Conservation (phyloP, 2,113 vertebrate genomes). For the Anthoscopus minutus region DNA sequence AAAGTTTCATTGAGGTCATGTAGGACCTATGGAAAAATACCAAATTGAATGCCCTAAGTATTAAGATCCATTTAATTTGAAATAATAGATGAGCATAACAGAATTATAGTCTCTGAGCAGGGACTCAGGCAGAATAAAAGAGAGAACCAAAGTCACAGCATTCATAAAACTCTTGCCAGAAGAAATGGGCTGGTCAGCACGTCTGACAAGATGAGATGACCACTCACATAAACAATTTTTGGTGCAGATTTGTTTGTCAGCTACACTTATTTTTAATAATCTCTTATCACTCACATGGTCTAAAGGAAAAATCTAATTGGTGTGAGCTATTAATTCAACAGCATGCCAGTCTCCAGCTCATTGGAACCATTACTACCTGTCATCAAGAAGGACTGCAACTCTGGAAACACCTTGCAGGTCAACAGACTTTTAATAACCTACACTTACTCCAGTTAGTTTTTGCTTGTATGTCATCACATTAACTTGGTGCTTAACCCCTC, state of each 20-base stretch:
- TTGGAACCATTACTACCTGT: neutral
- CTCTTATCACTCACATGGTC: neutral
- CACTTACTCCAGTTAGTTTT: neutral
- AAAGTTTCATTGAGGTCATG: neutral
- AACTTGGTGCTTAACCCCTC: neutral
- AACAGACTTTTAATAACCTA: neutral
- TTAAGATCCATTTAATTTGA: neutral
- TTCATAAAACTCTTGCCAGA: neutral
- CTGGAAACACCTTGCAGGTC: neutral
- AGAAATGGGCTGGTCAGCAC: neutral
- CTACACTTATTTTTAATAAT: neutral
- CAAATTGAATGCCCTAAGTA: neutral
- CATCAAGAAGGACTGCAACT: neutral
- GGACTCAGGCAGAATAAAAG: neutral
- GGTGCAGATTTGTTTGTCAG: neutral
- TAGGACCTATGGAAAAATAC: neutral
- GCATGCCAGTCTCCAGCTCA: neutral
- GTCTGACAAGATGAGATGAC: neutral
- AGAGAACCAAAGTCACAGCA: neutral
- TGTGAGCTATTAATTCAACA: neutral
- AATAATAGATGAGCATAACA: neutral
- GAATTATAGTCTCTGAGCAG: neutral
- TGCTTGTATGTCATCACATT: neutral
- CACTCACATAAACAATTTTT: neutral
- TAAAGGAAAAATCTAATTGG: neutral